These are phyloP conservation scores for Stenurella melanura DNA, from an alignment of 2,888 invertebrate genomes.

Conservation along the genomic window DNA sequence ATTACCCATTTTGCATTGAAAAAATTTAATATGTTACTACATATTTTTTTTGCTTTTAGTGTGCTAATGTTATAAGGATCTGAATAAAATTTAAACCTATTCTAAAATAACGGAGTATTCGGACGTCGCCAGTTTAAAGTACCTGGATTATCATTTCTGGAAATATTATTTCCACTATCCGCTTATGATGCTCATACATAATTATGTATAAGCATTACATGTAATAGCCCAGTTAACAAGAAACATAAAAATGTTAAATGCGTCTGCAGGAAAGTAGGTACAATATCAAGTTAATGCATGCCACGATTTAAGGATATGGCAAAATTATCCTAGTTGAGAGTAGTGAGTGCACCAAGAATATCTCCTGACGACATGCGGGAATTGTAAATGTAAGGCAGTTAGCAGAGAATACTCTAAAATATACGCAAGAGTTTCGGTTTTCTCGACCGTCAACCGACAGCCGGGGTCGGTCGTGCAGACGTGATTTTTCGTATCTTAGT, in stretches of 20 bases:
- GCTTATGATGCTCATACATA: no score
- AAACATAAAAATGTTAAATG: background rate
- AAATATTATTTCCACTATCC: no score
- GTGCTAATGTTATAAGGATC: no score
- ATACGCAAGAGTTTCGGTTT: conserved; percentile 24
- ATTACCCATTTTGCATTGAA: no score
- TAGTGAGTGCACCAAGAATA: conserved; percentile 36
- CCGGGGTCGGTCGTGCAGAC: conserved; percentile 25
- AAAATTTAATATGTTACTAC: no score
- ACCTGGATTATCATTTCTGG: no score
- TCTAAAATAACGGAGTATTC: no score
- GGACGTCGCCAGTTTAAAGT: no score
- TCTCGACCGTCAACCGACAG: conserved; percentile 32
- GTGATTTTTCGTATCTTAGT: conserved; percentile 53
- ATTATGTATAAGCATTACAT: no score
- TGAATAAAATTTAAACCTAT: no score
- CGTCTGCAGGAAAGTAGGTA: background rate
- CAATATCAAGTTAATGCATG: conserved; percentile 24
- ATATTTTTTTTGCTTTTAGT: no score
- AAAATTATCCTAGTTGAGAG: conserved; percentile 41
- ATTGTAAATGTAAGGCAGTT: conserved; percentile 38
- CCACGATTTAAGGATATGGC: conserved; percentile 38
- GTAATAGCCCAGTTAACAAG: background rate
- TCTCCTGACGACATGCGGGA: conserved; percentile 32
- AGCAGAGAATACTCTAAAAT: conserved; percentile 20